Conservation (phyloP, 2,888 invertebrate species). For the Pyralis farinalis region DNA sequence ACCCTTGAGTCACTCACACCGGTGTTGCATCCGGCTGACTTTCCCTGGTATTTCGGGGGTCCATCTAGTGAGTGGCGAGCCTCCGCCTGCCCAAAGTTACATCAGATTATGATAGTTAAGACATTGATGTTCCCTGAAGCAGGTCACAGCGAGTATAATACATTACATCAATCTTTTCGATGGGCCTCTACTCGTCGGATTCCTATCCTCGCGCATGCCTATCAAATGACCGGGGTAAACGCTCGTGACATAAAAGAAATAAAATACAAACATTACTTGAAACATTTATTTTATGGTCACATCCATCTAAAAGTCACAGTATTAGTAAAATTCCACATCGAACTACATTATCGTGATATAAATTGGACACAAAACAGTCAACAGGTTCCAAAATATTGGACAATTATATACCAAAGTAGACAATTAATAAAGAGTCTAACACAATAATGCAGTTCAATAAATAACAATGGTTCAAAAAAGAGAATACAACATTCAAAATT, state of each 20-base stretch:
- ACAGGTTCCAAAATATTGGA: constrained; percentile 58
- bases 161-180: no score
- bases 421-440: constrained; percentile 38
- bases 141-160: no score
- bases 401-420: constrained; percentile 38
- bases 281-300: constrained; percentile 48
- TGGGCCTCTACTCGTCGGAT: no score
- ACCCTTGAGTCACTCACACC: no score
- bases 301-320: constrained; percentile 45
- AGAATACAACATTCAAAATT: constrained; percentile 35
- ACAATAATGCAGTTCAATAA: constrained; percentile 62
- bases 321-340: constrained; percentile 41
- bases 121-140: no score
- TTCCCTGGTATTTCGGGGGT: no score
- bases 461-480: constrained; percentile 43
- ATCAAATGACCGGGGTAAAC: no score
- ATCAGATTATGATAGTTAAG: no score
- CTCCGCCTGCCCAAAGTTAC: no score
- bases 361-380: constrained; percentile 51
- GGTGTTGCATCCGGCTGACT: no score
- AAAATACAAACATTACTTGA: constrained; percentile 25
- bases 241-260: not conserved
- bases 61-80: no score
- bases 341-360: constrained; percentile 53
- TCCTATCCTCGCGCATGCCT: no score